Conservation (phyloP, 2,888 invertebrate species). For the Boloria selene region DNA sequence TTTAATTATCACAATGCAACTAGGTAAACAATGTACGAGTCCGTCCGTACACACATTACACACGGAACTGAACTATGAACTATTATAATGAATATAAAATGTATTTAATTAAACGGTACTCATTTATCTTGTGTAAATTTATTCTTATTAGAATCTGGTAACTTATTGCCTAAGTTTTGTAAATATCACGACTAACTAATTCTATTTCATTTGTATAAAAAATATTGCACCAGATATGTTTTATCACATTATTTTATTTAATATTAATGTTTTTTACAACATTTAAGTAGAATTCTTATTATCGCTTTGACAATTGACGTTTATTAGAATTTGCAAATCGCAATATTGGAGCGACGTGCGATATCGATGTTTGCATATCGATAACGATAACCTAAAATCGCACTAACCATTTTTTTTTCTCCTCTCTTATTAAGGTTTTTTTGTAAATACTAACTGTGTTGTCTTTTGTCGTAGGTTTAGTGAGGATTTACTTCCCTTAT, state of each 20-base stretch:
- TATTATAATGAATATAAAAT: conserved; percentile 52
- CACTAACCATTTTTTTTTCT: too few relatives aligned
- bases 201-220: conserved; percentile 27
- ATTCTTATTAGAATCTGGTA: conserved; percentile 50
- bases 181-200: conserved; percentile 21
- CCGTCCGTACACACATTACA: conserved; percentile 40
- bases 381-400: background rate
- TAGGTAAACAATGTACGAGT: conserved; percentile 10
- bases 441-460: too few relatives aligned
- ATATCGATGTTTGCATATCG: background rate
- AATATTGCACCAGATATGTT: conserved; percentile 45
- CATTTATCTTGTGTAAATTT: conserved; percentile 15
- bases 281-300: conserved; percentile 31
- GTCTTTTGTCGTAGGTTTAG: too few relatives aligned
- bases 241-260: conserved; percentile 46
- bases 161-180: conserved; percentile 35
- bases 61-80: conserved; percentile 64
- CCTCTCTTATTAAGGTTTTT: too few relatives aligned
- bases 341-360: background rate
- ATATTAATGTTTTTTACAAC: conserved; percentile 40
- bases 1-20: conserved; percentile 14
- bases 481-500: too few relatives aligned
- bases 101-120: conserved; percentile 44
- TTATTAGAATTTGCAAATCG: conserved; percentile 24
- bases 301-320: conserved; percentile 22